Evolutionary conservation across 2,888 invertebrate genomes (phyloP), one percentile per base, ranked within the genome.

Genomic region (Penaeus monodon): DNA sequence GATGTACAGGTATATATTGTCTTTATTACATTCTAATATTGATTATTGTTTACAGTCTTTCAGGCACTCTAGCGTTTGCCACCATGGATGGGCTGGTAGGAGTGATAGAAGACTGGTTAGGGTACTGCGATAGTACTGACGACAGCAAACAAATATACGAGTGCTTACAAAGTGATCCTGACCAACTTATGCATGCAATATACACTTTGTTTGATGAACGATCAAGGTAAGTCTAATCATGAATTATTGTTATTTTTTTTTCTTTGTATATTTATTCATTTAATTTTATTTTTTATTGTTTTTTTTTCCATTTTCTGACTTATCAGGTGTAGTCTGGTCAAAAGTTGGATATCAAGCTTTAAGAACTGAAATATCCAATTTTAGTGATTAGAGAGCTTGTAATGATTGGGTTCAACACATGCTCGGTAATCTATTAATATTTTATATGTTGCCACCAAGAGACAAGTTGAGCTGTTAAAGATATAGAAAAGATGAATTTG

Each of bases 81-180:
- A 80, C 84, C 64, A 88, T 88, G 88, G 86, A 86, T 77, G 86
- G 88, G 33, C 81, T 83, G 84, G 81, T 85, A 80, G 88, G 84
- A 77, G 84, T 86, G 22, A 29, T 88, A 86, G 88, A 88, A 68
- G 86, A 83, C 65, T 88, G 88, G 88, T 78, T 88, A 66, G 81
- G 83, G 49, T 86, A 88, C 49, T 88, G 88, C 84, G 86, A 86
- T 24, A 70, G 80, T 74, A 80, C 81, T 76, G 57, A 44, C 22
- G 86, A 87, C 74, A 64, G 79, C 86, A 83, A 74, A 27, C 86
- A 83, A 65, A 76, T 87, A 57, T 87, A 83, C 63, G 86, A 87
- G 73, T 87, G 78, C 73, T 57, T 87, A 27, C 86, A 87, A 57
- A 68, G 81, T 64, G 86, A 89, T 63, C 68, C 77, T n/a, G 89